Evolutionary conservation across 2,888 invertebrate species (phyloP).

Genomic region (Temnothorax rugatulus): DNA sequence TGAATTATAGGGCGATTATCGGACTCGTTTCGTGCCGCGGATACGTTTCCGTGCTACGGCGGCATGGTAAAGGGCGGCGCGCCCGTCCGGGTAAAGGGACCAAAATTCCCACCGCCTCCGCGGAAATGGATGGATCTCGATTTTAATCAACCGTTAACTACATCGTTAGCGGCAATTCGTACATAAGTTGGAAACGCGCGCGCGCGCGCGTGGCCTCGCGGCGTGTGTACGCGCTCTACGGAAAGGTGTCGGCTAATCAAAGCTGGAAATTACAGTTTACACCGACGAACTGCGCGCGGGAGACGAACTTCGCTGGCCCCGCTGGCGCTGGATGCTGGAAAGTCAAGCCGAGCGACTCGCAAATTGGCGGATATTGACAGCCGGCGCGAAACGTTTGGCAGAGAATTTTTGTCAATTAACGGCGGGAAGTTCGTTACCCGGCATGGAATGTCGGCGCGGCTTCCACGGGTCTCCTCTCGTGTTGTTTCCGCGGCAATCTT

Average conservation of each 20-base stretch:
- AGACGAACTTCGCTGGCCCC: neutral
- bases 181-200: constrained; percentile 34
- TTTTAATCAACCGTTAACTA: constrained; percentile 76
- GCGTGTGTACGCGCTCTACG: constrained; percentile 11
- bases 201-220: constrained; percentile 6
- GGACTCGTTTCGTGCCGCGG: constrained; percentile 42
- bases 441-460: constrained; percentile 16
- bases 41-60: constrained; percentile 35
- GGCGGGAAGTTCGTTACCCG: constrained; percentile 41
- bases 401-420: constrained; percentile 60
- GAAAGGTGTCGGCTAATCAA: constrained; percentile 67
- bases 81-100: constrained; percentile 21
- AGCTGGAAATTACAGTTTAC: constrained; percentile 71
- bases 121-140: constrained; percentile 67
- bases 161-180: constrained; percentile 63
- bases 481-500: constrained; percentile 2
- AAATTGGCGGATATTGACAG: constrained; percentile 74
- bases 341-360: constrained; percentile 16
- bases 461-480: neutral
- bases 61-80: neutral
- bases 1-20: constrained; percentile 53
- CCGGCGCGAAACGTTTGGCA: constrained; percentile 62
- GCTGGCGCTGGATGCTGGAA: constrained; percentile 18
- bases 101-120: constrained; percentile 45
- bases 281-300: constrained; percentile 54